These are phyloP conservation scores for Piaya cayana DNA, from an alignment of 2,113 vertebrate species.

Conservation along the genomic window DNA sequence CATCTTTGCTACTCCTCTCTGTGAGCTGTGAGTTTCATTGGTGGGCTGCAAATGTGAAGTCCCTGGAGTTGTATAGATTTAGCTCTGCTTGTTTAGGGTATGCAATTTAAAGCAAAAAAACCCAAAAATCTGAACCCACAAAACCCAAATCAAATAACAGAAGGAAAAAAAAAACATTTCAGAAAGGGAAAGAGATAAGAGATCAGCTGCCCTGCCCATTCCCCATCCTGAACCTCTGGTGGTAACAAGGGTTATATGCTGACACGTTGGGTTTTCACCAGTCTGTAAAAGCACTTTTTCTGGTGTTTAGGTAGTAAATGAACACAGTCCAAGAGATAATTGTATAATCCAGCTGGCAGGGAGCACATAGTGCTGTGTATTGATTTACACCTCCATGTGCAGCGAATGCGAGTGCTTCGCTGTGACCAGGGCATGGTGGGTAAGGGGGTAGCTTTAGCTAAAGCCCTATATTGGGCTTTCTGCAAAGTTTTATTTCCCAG, in stretches of 20 bases:
- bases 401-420: rapidly evolving
- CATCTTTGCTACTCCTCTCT: neutral
- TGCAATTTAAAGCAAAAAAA: neutral
- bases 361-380: neutral
- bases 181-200: neutral
- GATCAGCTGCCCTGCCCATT: neutral
- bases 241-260: rapidly evolving
- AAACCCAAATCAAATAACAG: neutral
- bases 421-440: neutral
- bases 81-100: neutral
- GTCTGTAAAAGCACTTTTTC: neutral
- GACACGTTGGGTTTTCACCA: neutral
- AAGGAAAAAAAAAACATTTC: neutral
- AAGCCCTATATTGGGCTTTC: neutral
- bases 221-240: neutral
- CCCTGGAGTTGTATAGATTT: neutral
- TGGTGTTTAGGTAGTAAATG: neutral
- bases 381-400: rapidly evolving
- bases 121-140: neutral
- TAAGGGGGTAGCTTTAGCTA: neutral
- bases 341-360: neutral
- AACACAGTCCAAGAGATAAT: neutral
- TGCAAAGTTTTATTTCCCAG: neutral
- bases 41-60: neutral
- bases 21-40: neutral